Evolutionary conservation across 2,888 invertebrate species (phyloP), one percentile per base, ranked within the genome.

Genomic region (Nomada fucata): DNA sequence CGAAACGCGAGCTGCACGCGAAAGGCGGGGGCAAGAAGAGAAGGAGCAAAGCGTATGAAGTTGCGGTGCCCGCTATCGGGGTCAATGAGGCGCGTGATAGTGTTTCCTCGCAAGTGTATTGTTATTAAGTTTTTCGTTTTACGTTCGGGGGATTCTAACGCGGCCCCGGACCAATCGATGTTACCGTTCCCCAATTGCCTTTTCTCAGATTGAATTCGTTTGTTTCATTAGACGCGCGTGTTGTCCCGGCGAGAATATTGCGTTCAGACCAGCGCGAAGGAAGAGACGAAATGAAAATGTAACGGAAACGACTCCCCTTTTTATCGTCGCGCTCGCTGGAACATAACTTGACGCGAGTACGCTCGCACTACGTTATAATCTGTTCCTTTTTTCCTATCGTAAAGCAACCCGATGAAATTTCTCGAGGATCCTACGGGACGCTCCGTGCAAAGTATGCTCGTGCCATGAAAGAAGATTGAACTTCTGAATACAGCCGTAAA

Each of bases 321-420:
- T 61, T 53, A 36, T 53, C 47, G 50, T 9, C 53, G 57, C 67
- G 68, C 50, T 68, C 57, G 23, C 68, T 20, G 75, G 78, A 69
- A 74, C 64, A 74, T 60, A 79, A 69, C 75, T 75, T 59, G 47
- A 68, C 13, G 13, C 13, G 29, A 5, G 29, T 29, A 29, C 5
- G 29, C 29, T 29, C 29, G 29, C 29, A 29, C 29, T 29, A 29
- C 29, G 7, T 47, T 47, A 47, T 15, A 47, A 47, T 47, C 47
- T 15, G 11, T 15, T 47, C 13, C 13, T 47, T 13, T 13, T 13
- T 47, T 47, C 2, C 47, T 15, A 0, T 10, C 47, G 3, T 47
- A 47, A 47, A 47, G 47, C 47, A 29, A 5, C 29, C 29, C 7
- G 47, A 47, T 47, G 47, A 47, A 47, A 47, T 47, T 47, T 47